Base-by-base conservation (phyloP, 2,888 invertebrate species). In the Latheticus oryzae region DNA sequence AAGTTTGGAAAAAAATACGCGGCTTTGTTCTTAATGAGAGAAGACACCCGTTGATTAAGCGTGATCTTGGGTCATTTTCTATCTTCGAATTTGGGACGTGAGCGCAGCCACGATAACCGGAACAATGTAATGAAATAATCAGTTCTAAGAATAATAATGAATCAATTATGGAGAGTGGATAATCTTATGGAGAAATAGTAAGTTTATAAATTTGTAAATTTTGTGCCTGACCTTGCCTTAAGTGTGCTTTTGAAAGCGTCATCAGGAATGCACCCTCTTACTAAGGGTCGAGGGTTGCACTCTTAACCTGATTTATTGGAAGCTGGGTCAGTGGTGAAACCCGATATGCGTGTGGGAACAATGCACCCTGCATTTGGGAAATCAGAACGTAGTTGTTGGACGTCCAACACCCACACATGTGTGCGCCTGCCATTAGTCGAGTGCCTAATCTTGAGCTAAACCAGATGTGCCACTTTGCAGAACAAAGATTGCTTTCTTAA, bases 271-370 rank as follows among this genome's bases (percentile, higher is more conserved):
- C 52, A 5, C 21, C 4, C 11, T 8, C 28, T 9, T 3, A 9
- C 9, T n/a, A 24, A 28, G 12, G 12, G 9, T 28, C 32, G 52
- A 28, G 52, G 63, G 61, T 57, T 62, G 62, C 62, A 62, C 67
- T 65, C 64, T 62, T 66, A 62, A 68, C 64, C 71, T 74, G 74
- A 74, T 74, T 74, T 74, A 74, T 74, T 51, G 58, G 60, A 64
- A 69, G 71, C 65, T 67, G 72, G 75, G 75, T 75, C 74, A 74
- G 73, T 73, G 69, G 71, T 71, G 75, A 71, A 74, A 75, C 64
- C 63, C 62, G 72, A 75, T 71, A 72, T 63, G 62, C 65, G 64
- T 66, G 68, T 70, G 71, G 70, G 71, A 74, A 73, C 72, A 70
- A 58, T 58, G 60, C 50, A 64, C 55, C 61, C 62, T 61, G 63